A percentile compares a stretch with the other conserved stretches of the same genome.
These are phyloP conservation scores for Bolborhynchus lineola DNA, from an alignment of 2,113 vertebrate species.

Conservation along the genomic window DNA sequence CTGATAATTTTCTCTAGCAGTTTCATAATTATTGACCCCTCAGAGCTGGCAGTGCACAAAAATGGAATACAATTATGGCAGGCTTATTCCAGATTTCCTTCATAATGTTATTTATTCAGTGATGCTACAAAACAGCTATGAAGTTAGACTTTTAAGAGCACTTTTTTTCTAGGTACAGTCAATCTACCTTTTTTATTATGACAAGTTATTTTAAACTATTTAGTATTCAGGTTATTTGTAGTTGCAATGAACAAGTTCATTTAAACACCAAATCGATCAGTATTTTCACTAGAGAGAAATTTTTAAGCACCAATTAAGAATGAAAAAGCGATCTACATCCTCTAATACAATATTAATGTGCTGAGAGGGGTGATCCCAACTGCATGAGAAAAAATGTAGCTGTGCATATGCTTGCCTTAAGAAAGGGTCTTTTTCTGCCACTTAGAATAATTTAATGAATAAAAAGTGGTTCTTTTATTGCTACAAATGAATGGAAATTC, in stretches of 20 bases:
- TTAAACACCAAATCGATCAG: constrained; percentile 91
- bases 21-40: neutral
- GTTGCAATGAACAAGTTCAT: constrained; percentile 81
- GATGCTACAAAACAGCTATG: neutral
- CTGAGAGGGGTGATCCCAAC: constrained; percentile 85
- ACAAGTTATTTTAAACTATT: constrained; percentile 77
- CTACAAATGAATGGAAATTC: constrained; percentile 47
- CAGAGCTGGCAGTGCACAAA: neutral
- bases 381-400: constrained; percentile 73
- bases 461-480: constrained; percentile 61
- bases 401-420: constrained; percentile 53
- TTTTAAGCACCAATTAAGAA: constrained; percentile 91
- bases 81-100: neutral
- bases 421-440: neutral
- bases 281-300: constrained; percentile 86
- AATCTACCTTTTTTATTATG: constrained; percentile 81
- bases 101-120: neutral
- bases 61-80: neutral
- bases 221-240: constrained; percentile 81
- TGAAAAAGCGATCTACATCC: constrained; percentile 83
- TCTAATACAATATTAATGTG: constrained; percentile 88
- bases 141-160: constrained; percentile 51
- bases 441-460: constrained; percentile 63
- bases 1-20: neutral
- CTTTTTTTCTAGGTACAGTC: constrained; percentile 70